phyloP scores from a whole-genome alignment of 92 coral and sea anemone genomes.

The Phenganax marumi region DNA sequence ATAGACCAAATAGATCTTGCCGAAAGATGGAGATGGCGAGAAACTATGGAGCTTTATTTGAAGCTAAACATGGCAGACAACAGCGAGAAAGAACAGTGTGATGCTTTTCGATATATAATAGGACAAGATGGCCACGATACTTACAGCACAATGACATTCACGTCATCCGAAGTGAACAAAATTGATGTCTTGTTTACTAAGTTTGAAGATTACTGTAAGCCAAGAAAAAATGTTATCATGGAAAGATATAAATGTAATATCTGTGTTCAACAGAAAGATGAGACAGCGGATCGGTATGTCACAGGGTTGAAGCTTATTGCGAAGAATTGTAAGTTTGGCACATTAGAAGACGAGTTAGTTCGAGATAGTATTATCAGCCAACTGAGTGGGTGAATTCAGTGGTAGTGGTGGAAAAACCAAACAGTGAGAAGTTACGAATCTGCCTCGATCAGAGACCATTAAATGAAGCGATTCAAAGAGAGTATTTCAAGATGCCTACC shows the following conservation, averaged over 20 bases:
- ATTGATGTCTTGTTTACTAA: conserved; percentile 8
- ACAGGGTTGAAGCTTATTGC: conserved; percentile 18
- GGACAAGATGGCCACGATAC: background rate
- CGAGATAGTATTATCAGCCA: conserved; percentile 25
- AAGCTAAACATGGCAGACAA: too few relatives aligned
- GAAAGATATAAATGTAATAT: conserved; percentile 42
- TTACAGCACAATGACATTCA: background rate
- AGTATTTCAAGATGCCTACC: conserved; percentile 21
- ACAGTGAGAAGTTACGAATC: conserved; percentile 24
- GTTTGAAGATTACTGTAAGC: conserved; percentile 37
- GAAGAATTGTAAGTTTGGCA: conserved; percentile 37
- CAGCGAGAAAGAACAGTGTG: too few relatives aligned
- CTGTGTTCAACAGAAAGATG: conserved; percentile 22
- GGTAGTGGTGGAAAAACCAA: conserved; percentile 46
- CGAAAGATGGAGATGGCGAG: conserved; percentile 36
- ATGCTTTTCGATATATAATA: background rate
- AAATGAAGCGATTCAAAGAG: conserved; percentile 35
- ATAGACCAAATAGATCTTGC: conserved; percentile 7
- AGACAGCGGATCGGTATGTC: conserved; percentile 29
- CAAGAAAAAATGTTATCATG: conserved; percentile 29
- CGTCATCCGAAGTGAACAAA: background rate
- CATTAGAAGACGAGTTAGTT: conserved; percentile 34
- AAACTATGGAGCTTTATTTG: conserved; percentile 22
- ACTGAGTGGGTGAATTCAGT: conserved; percentile 30
- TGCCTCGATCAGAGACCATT: conserved; percentile 24